Evolutionary conservation across 23 tunicate species (phyloP).

Genomic region (Botrylloides violaceus): DNA sequence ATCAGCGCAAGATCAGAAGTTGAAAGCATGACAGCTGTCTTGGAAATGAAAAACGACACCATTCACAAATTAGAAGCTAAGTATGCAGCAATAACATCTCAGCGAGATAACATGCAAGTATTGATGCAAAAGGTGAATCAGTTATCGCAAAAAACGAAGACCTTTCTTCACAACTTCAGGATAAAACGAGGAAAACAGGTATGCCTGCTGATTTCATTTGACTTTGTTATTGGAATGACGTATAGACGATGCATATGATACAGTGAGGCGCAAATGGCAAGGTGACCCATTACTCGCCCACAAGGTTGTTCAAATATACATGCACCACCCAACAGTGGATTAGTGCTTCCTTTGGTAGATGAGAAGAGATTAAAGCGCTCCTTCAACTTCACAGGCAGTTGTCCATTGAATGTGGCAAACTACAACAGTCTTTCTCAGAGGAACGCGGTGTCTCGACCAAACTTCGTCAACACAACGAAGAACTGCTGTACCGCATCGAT

Average conservation of each 20-base stretch:
- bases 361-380: no score
- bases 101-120: slow-evolving; percentile 21
- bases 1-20: slow-evolving; percentile 55
- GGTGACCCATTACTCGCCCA: no score
- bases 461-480: slow-evolving; percentile 62
- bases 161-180: slow-evolving; percentile 44
- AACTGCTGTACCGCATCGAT: slow-evolving; percentile 59
- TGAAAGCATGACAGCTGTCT: slow-evolving; percentile 62
- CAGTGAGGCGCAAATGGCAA: no score
- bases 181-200: slow-evolving; percentile 46
- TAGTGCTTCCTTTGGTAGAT: no score
- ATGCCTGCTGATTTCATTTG: slow-evolving; percentile 2
- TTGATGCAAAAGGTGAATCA: slow-evolving; percentile 38
- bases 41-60: slow-evolving; percentile 58
- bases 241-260: no score
- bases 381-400: slow-evolving; percentile 8
- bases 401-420: slow-evolving; percentile 8
- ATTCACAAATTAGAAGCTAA: slow-evolving; percentile 35
- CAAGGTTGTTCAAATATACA: no score
- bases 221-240: no score
- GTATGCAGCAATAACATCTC: slow-evolving; percentile 35
- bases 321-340: no score
- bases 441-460: slow-evolving; percentile 28
- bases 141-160: slow-evolving; percentile 67
- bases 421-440: slow-evolving; percentile 31